Base-by-base conservation (phyloP, 2,888 invertebrate species). In the Drosophila nr. fundita region DNA sequence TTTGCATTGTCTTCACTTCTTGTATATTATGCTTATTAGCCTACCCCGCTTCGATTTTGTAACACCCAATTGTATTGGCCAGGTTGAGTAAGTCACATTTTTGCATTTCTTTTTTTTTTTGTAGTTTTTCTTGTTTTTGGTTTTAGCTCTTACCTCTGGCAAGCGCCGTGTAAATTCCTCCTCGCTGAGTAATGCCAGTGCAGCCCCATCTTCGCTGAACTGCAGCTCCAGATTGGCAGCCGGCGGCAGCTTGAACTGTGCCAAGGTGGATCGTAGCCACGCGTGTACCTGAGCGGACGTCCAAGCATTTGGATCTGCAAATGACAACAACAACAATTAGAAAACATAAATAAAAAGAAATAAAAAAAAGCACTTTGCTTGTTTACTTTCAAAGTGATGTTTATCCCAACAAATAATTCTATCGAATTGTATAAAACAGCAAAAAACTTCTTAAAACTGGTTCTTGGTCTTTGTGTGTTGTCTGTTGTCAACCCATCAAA, bases 271-370 rank as follows among this genome's bases (percentile, higher is more conserved):
- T 92, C 96, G 95, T 71, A 98, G 95, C 98, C 98, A 99, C 29
- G 97, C 95, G 80, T 96, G 96, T 55, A 98, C 98, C 92, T 98
- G 97, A 70, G 95, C 95, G 21, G 95, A 94, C 84, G 96, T 96
- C 98, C 98, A 99, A 87, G 96, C 95, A 91, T 95, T 95, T 77
- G 98, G 98, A 95, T 98, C 98, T 98, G 48, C n/a, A 15, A 3
- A n/a, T 24, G 24, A 24, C 8, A 24, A 24, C 21, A 45, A 8
- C 45, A 24, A n/a, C 29, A 48, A 34, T 36, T 24, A 45, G 27
- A 24, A 13, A 13, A 38, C 11, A 13, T 27, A n/a, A 55, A 29
- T 36, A 10, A 55, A 8, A 4, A 55, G 1, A 15, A 29, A 38
- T n/a, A n/a, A 7, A 13, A 54, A n/a, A 5, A 34, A 21, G 2